Base-by-base conservation (phyloP, 2,797 vertebrate genomes). In the Apogon hyalosoma region DNA sequence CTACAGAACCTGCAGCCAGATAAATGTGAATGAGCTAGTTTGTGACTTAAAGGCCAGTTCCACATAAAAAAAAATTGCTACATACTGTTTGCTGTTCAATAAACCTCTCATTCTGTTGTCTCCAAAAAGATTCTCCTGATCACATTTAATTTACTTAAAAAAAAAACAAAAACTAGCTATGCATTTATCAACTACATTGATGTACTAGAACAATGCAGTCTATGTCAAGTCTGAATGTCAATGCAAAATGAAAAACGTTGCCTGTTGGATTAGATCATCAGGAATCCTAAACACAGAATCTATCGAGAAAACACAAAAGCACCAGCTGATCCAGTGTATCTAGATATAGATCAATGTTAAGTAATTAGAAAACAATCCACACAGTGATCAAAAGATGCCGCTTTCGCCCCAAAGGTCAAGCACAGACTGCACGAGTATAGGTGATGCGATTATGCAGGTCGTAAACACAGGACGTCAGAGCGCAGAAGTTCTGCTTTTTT, bases 311-410 rank as follows among this genome's bases (percentile, higher is more conserved):
- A 75, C 78, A 75, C 56, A 15, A 65, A 73, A 79, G 69, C 78
- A 75, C 87, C 66, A 64, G 13, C 71, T 59, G 79, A 82, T 88
- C 85, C 82, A 77, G 85, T 75, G 82, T 69, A 77, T 82, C 69
- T 66, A 66, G 69, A 80, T 66, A 77, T 42, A 77, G 62, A 84
- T 79, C 57, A 8, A 82, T 76, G 56, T 77, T 63, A 41, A 71
- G 79, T 71, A 60, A 73, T 79, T 65, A 75, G 13, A 81, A 80
- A 87, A 82, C 62, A 84, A 88, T 79, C 75, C 69, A 89, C 84
- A 86, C 79, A 88, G 83, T 84, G 80, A 90, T 90, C 67, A 69
- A 87, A 85, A 80, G 73, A 80, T 67, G 78, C 73, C 11, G 49
- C 45, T 77, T 63, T 78, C 8, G 4, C 56, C 71, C 60, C 63